phyloP scores from a whole-genome alignment of 2,888 invertebrate species.

The Nezara viridula region DNA sequence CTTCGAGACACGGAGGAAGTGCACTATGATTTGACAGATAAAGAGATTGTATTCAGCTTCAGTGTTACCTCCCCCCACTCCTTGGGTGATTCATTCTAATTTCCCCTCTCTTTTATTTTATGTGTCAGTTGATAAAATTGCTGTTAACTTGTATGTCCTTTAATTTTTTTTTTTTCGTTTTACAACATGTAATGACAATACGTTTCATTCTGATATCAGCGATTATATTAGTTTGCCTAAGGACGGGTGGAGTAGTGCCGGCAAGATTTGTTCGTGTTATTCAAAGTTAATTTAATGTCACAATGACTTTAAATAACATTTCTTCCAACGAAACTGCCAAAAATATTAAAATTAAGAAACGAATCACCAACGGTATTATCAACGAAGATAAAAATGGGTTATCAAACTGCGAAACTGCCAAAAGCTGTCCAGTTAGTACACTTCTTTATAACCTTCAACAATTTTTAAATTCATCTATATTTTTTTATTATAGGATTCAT shows the following conservation, averaged over 20 bases:
- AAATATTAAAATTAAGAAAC: conserved; percentile 24
- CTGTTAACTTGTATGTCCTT: neutral
- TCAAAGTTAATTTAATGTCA: conserved; percentile 29
- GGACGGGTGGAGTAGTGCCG: conserved; percentile 56
- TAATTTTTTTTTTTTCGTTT: conserved; percentile 17
- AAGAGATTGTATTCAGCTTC: conserved; percentile 51
- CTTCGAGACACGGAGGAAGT: conserved; percentile 52
- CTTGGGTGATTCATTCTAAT: conserved; percentile 49
- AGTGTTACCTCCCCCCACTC: conserved; percentile 35
- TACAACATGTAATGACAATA: neutral
- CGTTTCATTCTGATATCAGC: neutral
- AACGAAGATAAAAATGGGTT: conserved; percentile 19
- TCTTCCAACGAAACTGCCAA: neutral
- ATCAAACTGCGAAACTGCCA: neutral
- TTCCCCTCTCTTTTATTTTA: conserved; percentile 41
- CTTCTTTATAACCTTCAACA: conserved; percentile 16
- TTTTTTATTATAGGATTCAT: neutral
- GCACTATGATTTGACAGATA: conserved; percentile 57
- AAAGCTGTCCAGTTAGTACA: conserved; percentile 48
- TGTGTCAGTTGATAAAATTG: conserved; percentile 53
- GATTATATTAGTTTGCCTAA: conserved; percentile 40
- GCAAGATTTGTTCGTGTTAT: conserved; percentile 44
- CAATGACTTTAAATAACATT: neutral
- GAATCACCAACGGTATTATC: conserved; percentile 8
- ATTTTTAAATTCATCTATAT: neutral